Conservation (phyloP, 2,888 invertebrate genomes). For the Luperina testacea region DNA sequence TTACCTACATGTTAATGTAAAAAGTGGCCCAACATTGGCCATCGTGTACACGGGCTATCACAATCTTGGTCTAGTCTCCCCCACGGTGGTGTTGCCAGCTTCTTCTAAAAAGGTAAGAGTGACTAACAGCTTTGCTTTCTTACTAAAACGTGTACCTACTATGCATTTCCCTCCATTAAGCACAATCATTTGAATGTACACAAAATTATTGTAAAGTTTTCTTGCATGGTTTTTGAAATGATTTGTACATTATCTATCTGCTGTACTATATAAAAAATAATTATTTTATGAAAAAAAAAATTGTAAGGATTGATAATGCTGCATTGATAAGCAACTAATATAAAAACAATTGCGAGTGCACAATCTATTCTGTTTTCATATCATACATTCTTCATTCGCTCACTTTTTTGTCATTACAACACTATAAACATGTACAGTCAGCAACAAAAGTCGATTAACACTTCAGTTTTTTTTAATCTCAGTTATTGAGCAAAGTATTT, state of each 20-base stretch:
- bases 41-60: constrained; percentile 32
- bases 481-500: too few species aligned
- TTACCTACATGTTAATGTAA: not conserved
- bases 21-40: constrained; percentile 13
- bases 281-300: not conserved
- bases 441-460: too few species aligned
- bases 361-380: constrained; percentile 23
- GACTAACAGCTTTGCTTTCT: constrained; percentile 61
- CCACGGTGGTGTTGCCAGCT: constrained; percentile 48
- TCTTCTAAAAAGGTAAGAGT: constrained; percentile 61
- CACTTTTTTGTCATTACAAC: not conserved
- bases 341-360: not conserved
- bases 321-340: not conserved
- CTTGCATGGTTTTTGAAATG: constrained; percentile 38
- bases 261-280: too few species aligned
- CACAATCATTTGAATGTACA: constrained; percentile 35
- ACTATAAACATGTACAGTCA: not conserved
- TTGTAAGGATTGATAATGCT: not conserved
- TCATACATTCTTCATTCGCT: constrained; percentile 14
- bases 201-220: constrained; percentile 5
- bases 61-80: constrained; percentile 42
- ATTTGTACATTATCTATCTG: not conserved
- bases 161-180: constrained; percentile 36
- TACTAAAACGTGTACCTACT: constrained; percentile 35
- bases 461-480: too few species aligned